phyloP scores from a whole-genome alignment of 2,888 invertebrate species.

The Linnaemya vulpina region DNA sequence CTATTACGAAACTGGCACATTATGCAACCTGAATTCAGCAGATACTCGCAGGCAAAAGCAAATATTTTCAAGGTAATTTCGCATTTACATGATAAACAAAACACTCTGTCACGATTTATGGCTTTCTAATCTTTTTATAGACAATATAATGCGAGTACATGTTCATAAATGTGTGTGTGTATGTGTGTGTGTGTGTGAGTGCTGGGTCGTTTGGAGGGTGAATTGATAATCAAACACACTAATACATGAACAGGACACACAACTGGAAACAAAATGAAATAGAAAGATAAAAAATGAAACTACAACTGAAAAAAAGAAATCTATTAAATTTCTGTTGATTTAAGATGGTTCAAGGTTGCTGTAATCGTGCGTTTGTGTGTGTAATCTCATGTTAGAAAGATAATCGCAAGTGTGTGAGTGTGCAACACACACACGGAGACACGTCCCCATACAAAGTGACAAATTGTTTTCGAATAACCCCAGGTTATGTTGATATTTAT shows the following conservation, averaged over 20 bases:
- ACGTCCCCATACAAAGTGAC: slow-evolving; percentile 44
- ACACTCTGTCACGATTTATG: slow-evolving; percentile 56
- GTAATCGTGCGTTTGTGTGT: slow-evolving; percentile 35
- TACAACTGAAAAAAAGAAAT: slow-evolving; percentile 46
- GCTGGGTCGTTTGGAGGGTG: slow-evolving; percentile 25
- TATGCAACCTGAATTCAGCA: slow-evolving; percentile 45
- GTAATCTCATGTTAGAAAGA: slow-evolving; percentile 4
- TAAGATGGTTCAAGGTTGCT: slow-evolving; percentile 67
- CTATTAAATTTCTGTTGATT: slow-evolving; percentile 71
- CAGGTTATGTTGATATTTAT: slow-evolving; percentile 68
- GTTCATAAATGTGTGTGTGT: neutral
- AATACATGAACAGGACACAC: too few relatives aligned
- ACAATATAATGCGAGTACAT: neutral
- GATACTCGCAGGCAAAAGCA: slow-evolving; percentile 24
- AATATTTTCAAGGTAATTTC: slow-evolving; percentile 61
- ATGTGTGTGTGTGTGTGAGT: neutral
- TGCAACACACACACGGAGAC: neutral
- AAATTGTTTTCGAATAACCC: slow-evolving; percentile 71
- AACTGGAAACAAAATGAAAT: slow-evolving; percentile 14
- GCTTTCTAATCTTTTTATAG: slow-evolving; percentile 35
- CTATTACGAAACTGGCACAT: neutral
- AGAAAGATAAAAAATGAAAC: slow-evolving; percentile 9
- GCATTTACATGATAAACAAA: slow-evolving; percentile 26
- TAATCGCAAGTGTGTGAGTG: neutral
- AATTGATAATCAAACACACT: slow-evolving; percentile 35